Conservation (phyloP, 2,113 vertebrate genomes). For the Eonycteris spelaea region DNA sequence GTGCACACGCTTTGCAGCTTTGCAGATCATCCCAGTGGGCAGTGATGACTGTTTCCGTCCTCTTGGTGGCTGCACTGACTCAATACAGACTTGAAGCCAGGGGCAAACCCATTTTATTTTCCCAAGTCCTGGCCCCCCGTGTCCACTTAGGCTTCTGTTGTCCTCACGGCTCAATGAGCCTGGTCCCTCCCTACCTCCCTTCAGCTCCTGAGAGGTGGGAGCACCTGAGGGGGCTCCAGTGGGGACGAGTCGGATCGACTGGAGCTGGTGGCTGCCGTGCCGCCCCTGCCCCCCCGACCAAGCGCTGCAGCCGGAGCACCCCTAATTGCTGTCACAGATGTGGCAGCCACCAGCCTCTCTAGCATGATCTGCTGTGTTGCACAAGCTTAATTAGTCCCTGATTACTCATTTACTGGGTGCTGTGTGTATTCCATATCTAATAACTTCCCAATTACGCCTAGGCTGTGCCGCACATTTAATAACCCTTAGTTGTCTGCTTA, state of each 20-base stretch:
- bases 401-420: slow-evolving; percentile 75
- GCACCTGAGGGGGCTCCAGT: not conserved
- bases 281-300: too few relatives aligned
- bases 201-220: not conserved
- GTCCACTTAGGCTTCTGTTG: not conserved
- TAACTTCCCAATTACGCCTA: slow-evolving; percentile 71
- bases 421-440: slow-evolving; percentile 75
- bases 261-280: accelerated
- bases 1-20: accelerated
- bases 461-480: not conserved
- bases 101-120: not conserved
- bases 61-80: accelerated
- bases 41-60: not conserved
- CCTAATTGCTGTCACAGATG: slow-evolving; percentile 73
- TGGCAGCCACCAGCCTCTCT: slow-evolving; percentile 54
- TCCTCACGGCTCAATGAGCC: not conserved
- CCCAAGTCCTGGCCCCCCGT: not conserved
- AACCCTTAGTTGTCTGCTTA: slow-evolving; percentile 47
- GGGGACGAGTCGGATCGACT: not conserved
- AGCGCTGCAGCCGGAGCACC: slow-evolving; percentile 17
- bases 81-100: not conserved
- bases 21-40: accelerated
- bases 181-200: not conserved
- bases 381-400: slow-evolving; percentile 73
- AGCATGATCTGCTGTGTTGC: not conserved